Conservation (phyloP, 2,797 vertebrate species). For the Enteromius thamalakanensis region DNA sequence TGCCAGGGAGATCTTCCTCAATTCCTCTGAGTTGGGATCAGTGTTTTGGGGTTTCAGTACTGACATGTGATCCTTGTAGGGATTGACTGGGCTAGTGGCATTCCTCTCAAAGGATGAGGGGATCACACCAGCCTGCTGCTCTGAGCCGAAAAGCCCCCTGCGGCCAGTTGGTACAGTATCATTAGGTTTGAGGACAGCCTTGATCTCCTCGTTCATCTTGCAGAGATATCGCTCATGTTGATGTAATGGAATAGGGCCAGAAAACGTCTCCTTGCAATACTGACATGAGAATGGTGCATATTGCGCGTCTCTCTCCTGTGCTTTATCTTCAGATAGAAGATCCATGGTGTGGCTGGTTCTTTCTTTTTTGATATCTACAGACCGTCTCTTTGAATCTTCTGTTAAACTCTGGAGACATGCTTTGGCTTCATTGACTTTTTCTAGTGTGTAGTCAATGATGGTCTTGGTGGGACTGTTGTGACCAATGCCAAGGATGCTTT, state of each 20-base stretch:
- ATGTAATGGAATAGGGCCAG: constrained; percentile 94
- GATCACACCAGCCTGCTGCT: constrained; percentile 85
- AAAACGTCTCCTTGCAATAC: constrained; percentile 94
- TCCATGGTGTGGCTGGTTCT: constrained; percentile 84
- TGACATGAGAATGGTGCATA: constrained; percentile 91
- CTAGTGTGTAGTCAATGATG: constrained; percentile 93
- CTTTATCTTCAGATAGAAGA: constrained; percentile 84
- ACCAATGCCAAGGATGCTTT: constrained; percentile 84
- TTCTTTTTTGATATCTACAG: constrained; percentile 88
- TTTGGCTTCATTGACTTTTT: constrained; percentile 96
- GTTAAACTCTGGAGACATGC: constrained; percentile 90
- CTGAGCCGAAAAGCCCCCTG: constrained; percentile 76
- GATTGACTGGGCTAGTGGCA: constrained; percentile 85
- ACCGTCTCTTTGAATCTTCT: constrained; percentile 87
- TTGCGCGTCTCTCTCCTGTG: constrained; percentile 84
- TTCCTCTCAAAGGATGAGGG: constrained; percentile 86
- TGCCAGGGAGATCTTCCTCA: constrained; percentile 96
- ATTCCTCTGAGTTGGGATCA: constrained; percentile 94
- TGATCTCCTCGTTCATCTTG: constrained; percentile 98
- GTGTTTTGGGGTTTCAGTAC: constrained; percentile 95
- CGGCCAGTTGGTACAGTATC: constrained; percentile 81
- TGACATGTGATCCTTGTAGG: constrained; percentile 93
- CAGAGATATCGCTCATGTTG: constrained; percentile 97
- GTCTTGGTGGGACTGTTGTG: constrained; percentile 92
- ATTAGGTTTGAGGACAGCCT: constrained; percentile 90